These are phyloP conservation scores for Ormyrus pomaceus DNA, from an alignment of 2,888 invertebrate genomes.

Conservation along the genomic window DNA sequence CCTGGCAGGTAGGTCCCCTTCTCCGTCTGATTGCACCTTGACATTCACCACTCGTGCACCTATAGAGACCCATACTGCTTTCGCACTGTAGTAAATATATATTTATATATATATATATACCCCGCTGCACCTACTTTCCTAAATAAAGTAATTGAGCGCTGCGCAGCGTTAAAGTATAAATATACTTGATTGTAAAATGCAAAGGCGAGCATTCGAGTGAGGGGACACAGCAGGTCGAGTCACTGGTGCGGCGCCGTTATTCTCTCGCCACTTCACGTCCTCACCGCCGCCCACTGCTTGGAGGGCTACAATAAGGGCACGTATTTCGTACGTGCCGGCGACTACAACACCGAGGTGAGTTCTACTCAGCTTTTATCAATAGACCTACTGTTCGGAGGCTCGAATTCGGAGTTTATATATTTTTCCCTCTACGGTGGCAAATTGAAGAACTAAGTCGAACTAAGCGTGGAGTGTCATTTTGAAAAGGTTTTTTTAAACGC, in stretches of 20 bases:
- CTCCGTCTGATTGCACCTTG: not conserved
- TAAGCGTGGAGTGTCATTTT: no score
- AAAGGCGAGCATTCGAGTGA: slow-evolving; percentile 81
- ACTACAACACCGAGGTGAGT: slow-evolving; percentile 82
- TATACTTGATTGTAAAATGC: not conserved
- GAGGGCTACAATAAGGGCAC: slow-evolving; percentile 82
- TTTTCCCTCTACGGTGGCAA: no score
- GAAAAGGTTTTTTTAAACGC: no score
- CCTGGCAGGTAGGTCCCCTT: slow-evolving; percentile 81
- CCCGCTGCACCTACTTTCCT: no score
- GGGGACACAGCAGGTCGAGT: slow-evolving; percentile 78
- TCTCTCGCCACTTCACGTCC: slow-evolving; percentile 80
- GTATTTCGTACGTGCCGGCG: slow-evolving; percentile 84
- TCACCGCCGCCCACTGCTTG: slow-evolving; percentile 86
- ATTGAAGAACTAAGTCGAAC: no score
- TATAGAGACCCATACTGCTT: no score
- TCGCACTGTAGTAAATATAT: no score
- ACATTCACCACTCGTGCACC: slow-evolving; percentile 3
- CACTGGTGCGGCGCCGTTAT: slow-evolving; percentile 83
- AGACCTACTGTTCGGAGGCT: no score
- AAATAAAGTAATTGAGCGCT: no score
- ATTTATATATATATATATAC: no score
- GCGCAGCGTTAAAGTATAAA: no score
- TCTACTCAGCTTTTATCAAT: not conserved
- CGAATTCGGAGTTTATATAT: no score